These are phyloP conservation scores for Casuarius casuarius DNA, from an alignment of 2,113 vertebrate species.

Conservation along the genomic window DNA sequence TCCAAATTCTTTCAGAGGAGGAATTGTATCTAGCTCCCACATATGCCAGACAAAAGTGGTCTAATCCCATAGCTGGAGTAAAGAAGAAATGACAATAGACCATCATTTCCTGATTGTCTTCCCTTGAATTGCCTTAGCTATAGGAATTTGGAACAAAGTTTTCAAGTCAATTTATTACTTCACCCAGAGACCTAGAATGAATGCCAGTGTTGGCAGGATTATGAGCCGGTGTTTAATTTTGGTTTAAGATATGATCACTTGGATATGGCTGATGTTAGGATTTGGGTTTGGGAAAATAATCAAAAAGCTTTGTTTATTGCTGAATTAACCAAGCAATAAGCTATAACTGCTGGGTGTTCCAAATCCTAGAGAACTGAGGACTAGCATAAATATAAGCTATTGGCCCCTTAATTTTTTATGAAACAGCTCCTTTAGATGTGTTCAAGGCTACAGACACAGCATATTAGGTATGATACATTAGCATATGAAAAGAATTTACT, in stretches of 20 bases:
- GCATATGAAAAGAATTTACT: background rate
- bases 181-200: background rate
- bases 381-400: background rate
- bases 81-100: background rate
- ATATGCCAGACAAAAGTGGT: background rate
- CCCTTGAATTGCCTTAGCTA: background rate
- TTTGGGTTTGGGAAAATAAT: background rate
- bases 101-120: background rate
- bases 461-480: too few species aligned
- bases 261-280: background rate
- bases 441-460: background rate
- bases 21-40: background rate
- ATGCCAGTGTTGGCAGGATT: background rate
- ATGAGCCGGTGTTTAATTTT: background rate
- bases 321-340: background rate
- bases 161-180: background rate
- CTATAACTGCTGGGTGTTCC: background rate
- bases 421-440: background rate
- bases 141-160: background rate
- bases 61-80: background rate
- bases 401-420: background rate
- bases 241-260: background rate
- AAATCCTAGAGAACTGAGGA: background rate
- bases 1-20: background rate
- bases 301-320: background rate